A percentile compares a stretch with the other conserved stretches of the same genome.
These are phyloP conservation scores for Tragelaphus eurycerus DNA, from an alignment of 2,797 vertebrate genomes.

Conservation along the genomic window DNA sequence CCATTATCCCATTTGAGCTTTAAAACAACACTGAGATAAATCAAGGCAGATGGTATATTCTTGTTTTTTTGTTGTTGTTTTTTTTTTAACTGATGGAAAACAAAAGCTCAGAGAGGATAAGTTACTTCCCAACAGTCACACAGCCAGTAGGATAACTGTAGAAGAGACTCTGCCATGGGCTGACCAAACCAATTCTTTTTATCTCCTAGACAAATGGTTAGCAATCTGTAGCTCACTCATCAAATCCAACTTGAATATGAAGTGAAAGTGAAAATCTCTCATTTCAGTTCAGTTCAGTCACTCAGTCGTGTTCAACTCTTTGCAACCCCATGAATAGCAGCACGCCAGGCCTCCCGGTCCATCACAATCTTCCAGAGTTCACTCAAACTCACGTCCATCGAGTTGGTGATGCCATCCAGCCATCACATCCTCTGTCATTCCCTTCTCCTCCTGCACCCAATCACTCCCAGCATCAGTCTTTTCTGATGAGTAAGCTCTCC, in stretches of 20 bases:
- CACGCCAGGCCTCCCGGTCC: no score
- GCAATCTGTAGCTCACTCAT: background rate
- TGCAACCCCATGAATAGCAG: no score
- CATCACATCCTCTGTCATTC: no score
- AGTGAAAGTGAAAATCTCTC: background rate
- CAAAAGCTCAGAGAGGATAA: background rate
- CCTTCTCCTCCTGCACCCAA: no score
- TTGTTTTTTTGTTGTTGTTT: background rate
- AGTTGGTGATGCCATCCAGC: no score
- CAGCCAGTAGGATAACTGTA: background rate
- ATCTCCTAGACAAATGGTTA: background rate
- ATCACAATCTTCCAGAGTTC: no score
- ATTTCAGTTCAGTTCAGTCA: no score
- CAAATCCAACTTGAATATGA: background rate
- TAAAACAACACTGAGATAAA: slow-evolving; percentile 25
- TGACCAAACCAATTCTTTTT: background rate
- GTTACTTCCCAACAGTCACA: background rate
- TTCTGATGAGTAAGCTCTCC: no score
- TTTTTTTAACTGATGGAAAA: background rate
- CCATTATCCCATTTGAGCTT: background rate
- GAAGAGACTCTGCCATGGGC: background rate
- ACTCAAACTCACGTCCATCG: no score
- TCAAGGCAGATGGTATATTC: background rate
- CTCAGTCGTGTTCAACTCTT: background rate
- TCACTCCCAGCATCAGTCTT: no score